Evolutionary conservation across 2,113 vertebrate species (phyloP), one percentile per base, ranked within the genome.

Genomic region (Pogona vitticeps): DNA sequence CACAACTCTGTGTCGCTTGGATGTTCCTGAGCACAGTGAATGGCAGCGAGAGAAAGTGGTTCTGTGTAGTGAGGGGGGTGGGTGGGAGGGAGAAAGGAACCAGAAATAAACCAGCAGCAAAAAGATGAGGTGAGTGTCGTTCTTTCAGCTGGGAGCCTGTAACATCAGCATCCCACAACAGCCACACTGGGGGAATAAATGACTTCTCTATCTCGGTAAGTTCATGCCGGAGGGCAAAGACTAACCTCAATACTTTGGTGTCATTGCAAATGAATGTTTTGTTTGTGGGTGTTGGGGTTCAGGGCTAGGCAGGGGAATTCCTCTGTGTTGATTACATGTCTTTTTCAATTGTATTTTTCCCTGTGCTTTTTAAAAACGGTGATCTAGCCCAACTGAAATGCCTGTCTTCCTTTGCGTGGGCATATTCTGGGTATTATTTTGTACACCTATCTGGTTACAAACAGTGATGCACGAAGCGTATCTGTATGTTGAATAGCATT

Each of bases 81-180:
- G 63, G 63, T 46, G 31, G 23, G 33, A n/a, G 72, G n/a, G 59
- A 76, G 61, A 61, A 75, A 28, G 52, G 73, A 84, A 85, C 46
- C 77, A 76, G 82, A 85, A 88, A 85, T 76, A 88, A 81, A 88
- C 71, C 83, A 87, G 71, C 61, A 15, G 83, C 70, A 84, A 88
- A 87, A 88, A 88, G 83, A 85, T 88, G 87, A 88, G 71, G 76
- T 73, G 82, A 81, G 77, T 61, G 83, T 81, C 40, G 13, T 70
- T 67, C 85, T 76, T 81, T 81, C 77, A 59, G 71, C 83, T 76
- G 83, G 77, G 61, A 76, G 78, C 52, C 33, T 58, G 68, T 56
- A 80, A 33, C 71, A 81, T 76, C 78, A 33, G 63, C 77, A 80
- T 61, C 46, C 76, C 21, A 21, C 17, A 70, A 81, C 36, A 81